These are phyloP conservation scores for Dryocosmus kuriphilus DNA, from an alignment of 2,888 invertebrate genomes.

Conservation along the genomic window DNA sequence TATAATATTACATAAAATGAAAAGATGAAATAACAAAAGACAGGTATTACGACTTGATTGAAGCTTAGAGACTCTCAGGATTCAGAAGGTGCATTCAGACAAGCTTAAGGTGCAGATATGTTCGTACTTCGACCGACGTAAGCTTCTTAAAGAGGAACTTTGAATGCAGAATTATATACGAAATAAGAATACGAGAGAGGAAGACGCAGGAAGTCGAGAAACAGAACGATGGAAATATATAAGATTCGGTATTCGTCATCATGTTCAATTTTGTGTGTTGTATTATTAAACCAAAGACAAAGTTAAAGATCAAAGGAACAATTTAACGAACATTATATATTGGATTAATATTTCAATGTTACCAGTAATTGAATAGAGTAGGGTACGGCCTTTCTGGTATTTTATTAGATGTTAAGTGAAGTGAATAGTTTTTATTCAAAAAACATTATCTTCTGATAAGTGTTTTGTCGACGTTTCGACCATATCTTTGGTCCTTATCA, in stretches of 20 bases:
- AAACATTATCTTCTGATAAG: no score
- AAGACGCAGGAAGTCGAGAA: background rate
- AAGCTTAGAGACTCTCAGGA: conserved; percentile 22
- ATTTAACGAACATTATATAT: no score
- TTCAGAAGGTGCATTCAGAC: conserved; percentile 35
- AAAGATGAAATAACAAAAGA: conserved; percentile 37
- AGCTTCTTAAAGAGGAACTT: conserved; percentile 35
- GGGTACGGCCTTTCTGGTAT: no score
- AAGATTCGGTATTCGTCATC: background rate
- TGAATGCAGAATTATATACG: conserved; percentile 32
- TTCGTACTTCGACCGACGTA: conserved; percentile 37
- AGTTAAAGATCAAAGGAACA: no score
- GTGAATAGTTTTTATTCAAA: no score
- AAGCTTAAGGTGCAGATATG: conserved; percentile 35
- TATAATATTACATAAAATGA: conserved; percentile 17
- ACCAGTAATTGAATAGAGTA: no score
- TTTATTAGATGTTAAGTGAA: no score
- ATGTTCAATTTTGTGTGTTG: no score
- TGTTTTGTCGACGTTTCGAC: no score
- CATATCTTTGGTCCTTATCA: no score
- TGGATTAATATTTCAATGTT: no score
- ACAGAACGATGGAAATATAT: background rate
- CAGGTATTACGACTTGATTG: conserved; percentile 34
- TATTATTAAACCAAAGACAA: no score
- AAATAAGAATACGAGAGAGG: conserved; percentile 2